A percentile compares a stretch with the other conserved stretches of the same genome.
These are phyloP conservation scores for Alcedo quadribrachys DNA, from an alignment of 2,797 vertebrate genomes.

Conservation along the genomic window DNA sequence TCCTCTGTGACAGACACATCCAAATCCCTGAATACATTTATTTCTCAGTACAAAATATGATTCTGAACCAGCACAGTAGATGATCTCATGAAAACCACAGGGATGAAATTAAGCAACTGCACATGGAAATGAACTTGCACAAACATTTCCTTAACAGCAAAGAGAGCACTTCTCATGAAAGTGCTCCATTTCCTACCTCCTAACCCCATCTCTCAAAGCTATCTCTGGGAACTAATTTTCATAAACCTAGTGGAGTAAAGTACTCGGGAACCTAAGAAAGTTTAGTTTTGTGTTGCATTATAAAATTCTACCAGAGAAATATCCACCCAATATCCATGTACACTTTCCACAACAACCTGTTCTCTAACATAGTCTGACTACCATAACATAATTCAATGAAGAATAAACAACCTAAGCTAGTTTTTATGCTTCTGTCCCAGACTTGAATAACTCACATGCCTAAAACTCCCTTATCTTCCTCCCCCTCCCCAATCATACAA, in stretches of 20 bases:
- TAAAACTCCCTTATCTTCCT: not conserved
- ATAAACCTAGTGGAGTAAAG: not conserved
- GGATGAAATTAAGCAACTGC: slow-evolving; percentile 26
- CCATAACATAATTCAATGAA: not conserved
- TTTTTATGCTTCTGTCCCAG: not conserved
- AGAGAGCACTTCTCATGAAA: not conserved
- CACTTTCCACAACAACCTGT: not conserved
- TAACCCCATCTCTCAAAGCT: not conserved
- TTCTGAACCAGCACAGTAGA: slow-evolving; percentile 6
- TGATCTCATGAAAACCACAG: not conserved
- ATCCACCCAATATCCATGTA: not conserved
- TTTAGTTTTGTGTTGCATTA: not conserved
- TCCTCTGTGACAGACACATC: not conserved
- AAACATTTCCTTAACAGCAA: not conserved
- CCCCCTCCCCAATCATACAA: not conserved
- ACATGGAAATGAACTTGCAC: not conserved
- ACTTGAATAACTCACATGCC: not conserved
- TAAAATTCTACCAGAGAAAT: not conserved
- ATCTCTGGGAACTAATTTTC: not conserved
- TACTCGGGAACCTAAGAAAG: not conserved
- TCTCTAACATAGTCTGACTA: not conserved
- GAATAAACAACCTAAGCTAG: not conserved
- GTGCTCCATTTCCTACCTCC: not conserved
- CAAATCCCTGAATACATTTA: not conserved
- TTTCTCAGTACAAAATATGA: slow-evolving; percentile 2